Evolutionary conservation across 2,113 vertebrate species (phyloP).

Genomic region (Melospiza melodia): DNA sequence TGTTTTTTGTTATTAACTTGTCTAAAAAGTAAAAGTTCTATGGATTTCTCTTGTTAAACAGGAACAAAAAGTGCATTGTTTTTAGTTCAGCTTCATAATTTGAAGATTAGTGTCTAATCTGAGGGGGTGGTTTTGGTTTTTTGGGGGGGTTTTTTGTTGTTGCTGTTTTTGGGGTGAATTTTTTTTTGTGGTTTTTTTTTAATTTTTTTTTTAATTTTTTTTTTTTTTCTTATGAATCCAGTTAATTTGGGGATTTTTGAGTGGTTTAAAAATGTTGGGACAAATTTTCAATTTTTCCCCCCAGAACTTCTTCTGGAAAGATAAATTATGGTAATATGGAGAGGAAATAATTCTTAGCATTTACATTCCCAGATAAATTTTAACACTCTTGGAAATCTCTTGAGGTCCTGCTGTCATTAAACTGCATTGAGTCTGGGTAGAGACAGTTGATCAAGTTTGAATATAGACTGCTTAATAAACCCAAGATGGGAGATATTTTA

Average conservation of each 20-base stretch:
- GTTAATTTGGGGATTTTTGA: background rate
- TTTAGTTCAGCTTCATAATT: background rate
- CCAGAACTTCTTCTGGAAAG: background rate
- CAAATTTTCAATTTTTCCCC: background rate
- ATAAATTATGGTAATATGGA: background rate
- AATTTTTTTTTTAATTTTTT: background rate
- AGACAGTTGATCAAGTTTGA: background rate
- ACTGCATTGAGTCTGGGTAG: background rate
- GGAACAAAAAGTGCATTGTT: background rate
- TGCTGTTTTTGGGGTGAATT: too few relatives aligned
- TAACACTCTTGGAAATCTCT: background rate
- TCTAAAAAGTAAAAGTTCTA: background rate
- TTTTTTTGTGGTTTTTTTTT: background rate
- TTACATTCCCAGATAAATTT: background rate
- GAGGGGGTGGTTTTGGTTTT: too few relatives aligned
- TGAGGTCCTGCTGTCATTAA: background rate
- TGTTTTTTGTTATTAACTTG: background rate
- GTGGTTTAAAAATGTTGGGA: background rate
- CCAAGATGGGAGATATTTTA: background rate
- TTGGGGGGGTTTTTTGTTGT: too few relatives aligned
- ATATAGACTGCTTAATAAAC: background rate
- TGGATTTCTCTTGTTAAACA: background rate
- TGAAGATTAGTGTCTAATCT: background rate
- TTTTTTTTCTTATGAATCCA: fast-evolving
- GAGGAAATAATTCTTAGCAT: background rate